These are phyloP conservation scores for Tanaodytes sp. DNA, from an alignment of 2,888 invertebrate genomes.

Conservation along the genomic window DNA sequence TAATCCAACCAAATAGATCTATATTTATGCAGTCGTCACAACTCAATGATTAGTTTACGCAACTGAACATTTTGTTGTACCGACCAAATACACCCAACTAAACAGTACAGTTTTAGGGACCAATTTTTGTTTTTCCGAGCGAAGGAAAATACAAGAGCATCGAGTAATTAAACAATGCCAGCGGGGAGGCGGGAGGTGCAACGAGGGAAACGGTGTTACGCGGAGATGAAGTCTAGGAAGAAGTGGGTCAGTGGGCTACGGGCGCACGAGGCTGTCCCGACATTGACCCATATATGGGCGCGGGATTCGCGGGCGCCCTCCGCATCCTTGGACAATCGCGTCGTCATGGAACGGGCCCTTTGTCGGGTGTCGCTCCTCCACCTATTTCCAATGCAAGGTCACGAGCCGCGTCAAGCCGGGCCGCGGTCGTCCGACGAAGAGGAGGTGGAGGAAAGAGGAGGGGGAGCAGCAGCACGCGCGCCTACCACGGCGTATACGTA, in stretches of 20 bases:
- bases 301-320: conserved; percentile 31
- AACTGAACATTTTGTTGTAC: no score
- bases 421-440: conserved; percentile 6
- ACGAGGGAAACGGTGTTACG: no score
- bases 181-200: no score
- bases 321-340: conserved; percentile 37
- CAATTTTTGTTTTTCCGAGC: no score
- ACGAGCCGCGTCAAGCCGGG: conserved; percentile 23
- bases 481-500: conserved; percentile 19
- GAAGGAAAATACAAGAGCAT: no score
- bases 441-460: background rate
- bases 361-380: conserved; percentile 32
- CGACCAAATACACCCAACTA: no score
- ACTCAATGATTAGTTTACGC: no score
- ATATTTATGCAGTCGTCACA: no score
- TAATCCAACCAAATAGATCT: no score
- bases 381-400: conserved; percentile 42
- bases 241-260: conserved; percentile 42
- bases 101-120: no score
- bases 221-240: background rate
- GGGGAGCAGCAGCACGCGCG: conserved; percentile 16
- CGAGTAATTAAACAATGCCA: no score
- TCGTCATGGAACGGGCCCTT: conserved; percentile 30
- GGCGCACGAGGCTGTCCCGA: conserved; percentile 36
- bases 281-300: conserved; percentile 43